Base-by-base conservation (phyloP, 2,888 invertebrate species). In the Hipparchia semele region DNA sequence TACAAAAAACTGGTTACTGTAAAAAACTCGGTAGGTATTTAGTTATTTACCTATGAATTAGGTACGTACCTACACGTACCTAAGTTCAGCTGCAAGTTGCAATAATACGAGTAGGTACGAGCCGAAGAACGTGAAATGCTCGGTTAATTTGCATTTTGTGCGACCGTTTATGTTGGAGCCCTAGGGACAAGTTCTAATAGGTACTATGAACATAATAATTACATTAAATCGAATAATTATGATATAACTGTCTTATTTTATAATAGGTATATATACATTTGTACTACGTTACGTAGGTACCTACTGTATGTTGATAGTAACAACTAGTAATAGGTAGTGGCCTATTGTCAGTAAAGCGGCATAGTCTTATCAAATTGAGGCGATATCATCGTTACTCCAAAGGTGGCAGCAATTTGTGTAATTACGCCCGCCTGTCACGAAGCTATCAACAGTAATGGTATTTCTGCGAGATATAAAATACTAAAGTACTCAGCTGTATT, bases 371-470 rank as follows among this genome's bases (percentile, higher is more conserved):
- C 53, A 66, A 61, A 61, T 71, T 46, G 49, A 54, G 56, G 59
- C 58, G 62, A 53, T 70, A 67, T n/a, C 68, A 73, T 61, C 72
- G 70, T 76, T 72, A 78, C 70, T 73, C 54, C 68, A 71, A 73
- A 64, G 58, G 69, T 65, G 61, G 71, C 59, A 64, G 70, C 73
- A 72, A 74, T 78, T 74, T 69, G 65, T 70, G 70, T 78, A 76
- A 78, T 78, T 76, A 73, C 65, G 67, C 56, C 33, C 70, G 60
- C 49, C 13, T 51, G 68, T 49, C 49, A 49, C 49, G 49, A 49
- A 77, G 64, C 70, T 70, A 72, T 76, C 70, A 74, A 79, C 79
- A 76, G 79, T 83, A 82, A 83, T 82, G 77, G 80, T 77, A 74
- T 80, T 80, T 81, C 78, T 83, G 82, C 82, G 80, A 83, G 7